Percentiles rank a stretch among this genome's conserved stretches.
Conservation (phyloP, 2,888 invertebrate species). For the Argyresthia goedartella region DNA sequence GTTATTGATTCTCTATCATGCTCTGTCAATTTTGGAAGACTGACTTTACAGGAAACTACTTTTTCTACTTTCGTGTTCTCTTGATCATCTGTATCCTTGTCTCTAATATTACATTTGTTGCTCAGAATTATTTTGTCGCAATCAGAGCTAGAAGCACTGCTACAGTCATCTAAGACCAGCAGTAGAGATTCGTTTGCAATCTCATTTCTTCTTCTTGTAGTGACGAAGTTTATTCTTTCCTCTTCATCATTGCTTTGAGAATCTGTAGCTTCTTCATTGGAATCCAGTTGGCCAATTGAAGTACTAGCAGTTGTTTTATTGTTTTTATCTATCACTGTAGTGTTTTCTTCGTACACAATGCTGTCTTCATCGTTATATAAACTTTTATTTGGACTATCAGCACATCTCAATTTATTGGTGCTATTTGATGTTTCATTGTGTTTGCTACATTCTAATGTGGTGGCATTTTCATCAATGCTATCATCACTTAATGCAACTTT, state of each 20-base stretch:
- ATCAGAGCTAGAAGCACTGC: constrained; percentile 20
- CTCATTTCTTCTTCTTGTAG: constrained; percentile 46
- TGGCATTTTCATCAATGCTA: no score
- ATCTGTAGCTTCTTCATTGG: neutral
- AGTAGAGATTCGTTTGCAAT: constrained; percentile 32
- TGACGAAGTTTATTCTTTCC: constrained; percentile 47
- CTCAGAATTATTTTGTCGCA: constrained; percentile 13
- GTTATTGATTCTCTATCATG: neutral
- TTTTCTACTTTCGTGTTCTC: neutral
- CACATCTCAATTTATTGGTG: neutral
- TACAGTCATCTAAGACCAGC: constrained; percentile 31
- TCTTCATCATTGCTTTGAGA: constrained; percentile 16
- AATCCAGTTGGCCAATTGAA: neutral
- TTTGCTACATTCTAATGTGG: no score
- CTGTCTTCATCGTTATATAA: neutral
- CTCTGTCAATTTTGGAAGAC: neutral
- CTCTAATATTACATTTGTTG: neutral
- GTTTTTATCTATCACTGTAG: neutral
- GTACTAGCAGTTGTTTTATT: neutral
- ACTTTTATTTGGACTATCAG: neutral
- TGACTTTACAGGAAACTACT: neutral
- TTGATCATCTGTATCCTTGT: no score
- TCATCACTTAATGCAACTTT: no score
- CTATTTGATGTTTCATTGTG: no score
- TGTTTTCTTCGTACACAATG: neutral